Percentiles rank a stretch among this genome's conserved stretches.
These are phyloP conservation scores for Spondyliosoma cantharus DNA, from an alignment of 2,797 vertebrate genomes.

Conservation along the genomic window DNA sequence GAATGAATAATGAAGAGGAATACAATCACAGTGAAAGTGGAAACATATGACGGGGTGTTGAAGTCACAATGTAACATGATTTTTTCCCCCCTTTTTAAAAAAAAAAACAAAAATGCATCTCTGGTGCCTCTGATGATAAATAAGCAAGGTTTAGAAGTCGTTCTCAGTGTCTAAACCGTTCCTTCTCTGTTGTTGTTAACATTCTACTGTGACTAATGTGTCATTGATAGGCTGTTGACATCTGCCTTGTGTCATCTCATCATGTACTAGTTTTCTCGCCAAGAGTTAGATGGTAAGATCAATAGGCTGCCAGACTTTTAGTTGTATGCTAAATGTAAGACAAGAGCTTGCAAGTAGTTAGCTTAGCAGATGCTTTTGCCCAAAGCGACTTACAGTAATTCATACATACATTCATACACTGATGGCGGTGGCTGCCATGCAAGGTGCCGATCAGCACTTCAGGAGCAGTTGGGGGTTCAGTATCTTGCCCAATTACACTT, in stretches of 20 bases:
- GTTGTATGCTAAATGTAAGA: neutral
- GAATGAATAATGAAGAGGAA: conserved; percentile 83
- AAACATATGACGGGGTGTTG: conserved; percentile 78
- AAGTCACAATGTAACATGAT: conserved; percentile 54
- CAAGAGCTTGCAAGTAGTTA: neutral
- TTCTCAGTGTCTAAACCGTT: conserved; percentile 15
- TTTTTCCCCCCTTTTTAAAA: neutral
- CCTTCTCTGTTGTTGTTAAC: neutral
- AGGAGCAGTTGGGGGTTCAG: too few relatives aligned
- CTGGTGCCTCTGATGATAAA: conserved; percentile 33
- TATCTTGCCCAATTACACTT: too few relatives aligned
- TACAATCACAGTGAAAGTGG: conserved; percentile 82
- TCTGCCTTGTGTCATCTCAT: neutral
- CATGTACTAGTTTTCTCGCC: neutral
- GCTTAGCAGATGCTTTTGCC: neutral
- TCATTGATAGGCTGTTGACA: neutral
- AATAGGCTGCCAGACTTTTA: neutral
- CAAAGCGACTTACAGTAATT: too few relatives aligned
- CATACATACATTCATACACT: too few relatives aligned
- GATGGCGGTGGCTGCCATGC: too few relatives aligned
- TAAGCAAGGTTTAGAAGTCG: conserved; percentile 17
- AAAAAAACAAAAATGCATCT: conserved; percentile 6
- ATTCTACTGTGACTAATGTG: neutral
- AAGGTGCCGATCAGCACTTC: too few relatives aligned
- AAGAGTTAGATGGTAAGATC: neutral